Base-by-base conservation (phyloP, 2,797 vertebrate genomes). In the Megaceryle alcyon region DNA sequence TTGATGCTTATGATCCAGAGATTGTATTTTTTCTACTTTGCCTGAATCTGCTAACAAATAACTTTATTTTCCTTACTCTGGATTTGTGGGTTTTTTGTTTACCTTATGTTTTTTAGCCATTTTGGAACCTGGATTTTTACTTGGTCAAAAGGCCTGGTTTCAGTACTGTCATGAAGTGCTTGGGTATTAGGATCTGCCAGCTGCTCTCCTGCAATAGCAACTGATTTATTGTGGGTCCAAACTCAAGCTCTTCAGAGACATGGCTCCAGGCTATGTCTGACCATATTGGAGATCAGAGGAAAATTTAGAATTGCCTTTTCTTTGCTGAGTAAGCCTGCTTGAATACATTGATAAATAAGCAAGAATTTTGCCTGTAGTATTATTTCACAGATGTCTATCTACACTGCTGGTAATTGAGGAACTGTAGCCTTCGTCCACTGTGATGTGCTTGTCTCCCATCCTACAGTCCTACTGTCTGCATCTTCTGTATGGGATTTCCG, bases 341-440 rank as follows among this genome's bases (percentile, higher is more conserved):
- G 65, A 78, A 29, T 83, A 77, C 43, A 49, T 66, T 91, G 68
- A 82, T 92, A 83, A 91, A 83, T 70, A 84, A 68, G 64, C 25
- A 90, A 86, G 84, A 82, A 66, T 86, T 92, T 88, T 86, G 61
- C 71, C 91, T 73, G 48, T 56, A 76, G 89, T 90, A 37, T 95
- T 91, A 53, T 71, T 92, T 95, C 49, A 51, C 39, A 69, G 86
- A 79, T 91, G 35, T 57, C 39, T 96, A 5, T 85, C 84, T 93
- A 59, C 14, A 44, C 15, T 66, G 53, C 60, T 31, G 14, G 25
- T 46, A 70, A 39, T 84, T 82, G 69, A 82, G 73, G 69, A 92
- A 11, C 43, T 86, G 39, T 44, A 92, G 43, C 44, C 51, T 83
- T 80, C 59, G 20, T 83, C 49, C 35, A 20, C 35, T 51, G 29